Base-by-base conservation (phyloP, 2,113 vertebrate genomes). In the Spermophilus dauricus region DNA sequence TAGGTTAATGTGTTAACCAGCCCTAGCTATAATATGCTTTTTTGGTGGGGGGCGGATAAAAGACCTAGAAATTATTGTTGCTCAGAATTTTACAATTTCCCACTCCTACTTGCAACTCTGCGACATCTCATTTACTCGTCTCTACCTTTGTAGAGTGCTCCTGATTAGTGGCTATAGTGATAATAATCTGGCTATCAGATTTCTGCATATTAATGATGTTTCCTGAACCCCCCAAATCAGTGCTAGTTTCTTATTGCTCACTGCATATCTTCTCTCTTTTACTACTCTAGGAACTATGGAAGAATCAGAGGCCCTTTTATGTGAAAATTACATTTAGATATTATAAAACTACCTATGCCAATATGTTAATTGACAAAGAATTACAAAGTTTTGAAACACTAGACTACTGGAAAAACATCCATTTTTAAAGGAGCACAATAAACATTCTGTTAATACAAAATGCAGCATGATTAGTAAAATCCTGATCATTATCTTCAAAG, bases 261-360 rank as follows among this genome's bases (percentile, higher is more conserved):
- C 72, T 87, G 1, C 42, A 24, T 94, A 32, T 42, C 28, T 80
- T 53, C 89, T 72, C 61, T 83, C 13, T 77, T 77, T 63, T 63
- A 56, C 65, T 84, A 22, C 39, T 95, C 94, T 94, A 85, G 82
- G 94, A 94, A 61, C 11, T n/a, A 14, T 67, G n/a, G 37, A 93
- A 82, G n/a, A 72, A 78, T 86, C 34, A 73, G 18, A 92, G 86
- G 77, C 82, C 12, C 14, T 93, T 89, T 91, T 88, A 58, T 80
- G 32, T 97, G 77, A 91, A 88, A 93, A 80, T 93, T 65, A n/a
- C 48, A 90, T 87, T 42, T 94, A 78, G 53, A 39, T 77, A 37
- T 78, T 73, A 56, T 37, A 76, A 89, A 91, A 72, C 67, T 70
- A 9, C 56, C 67, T 70, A 7, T 65, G 37, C n/a, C 53, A 91